phyloP scores from a whole-genome alignment of 2,888 invertebrate species.

The Spodoptera littoralis region DNA sequence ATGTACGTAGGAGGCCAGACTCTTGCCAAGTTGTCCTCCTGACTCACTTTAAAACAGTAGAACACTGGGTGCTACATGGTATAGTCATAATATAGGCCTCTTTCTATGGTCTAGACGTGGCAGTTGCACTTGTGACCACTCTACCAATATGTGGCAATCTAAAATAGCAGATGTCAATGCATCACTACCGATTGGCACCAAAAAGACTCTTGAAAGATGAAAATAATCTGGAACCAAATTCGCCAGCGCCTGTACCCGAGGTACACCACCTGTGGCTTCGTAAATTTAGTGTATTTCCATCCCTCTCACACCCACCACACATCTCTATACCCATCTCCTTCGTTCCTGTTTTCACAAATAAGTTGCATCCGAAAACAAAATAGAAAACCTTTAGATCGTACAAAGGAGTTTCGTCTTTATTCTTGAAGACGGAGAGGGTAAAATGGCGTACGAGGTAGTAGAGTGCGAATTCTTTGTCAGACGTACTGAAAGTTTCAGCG shows the following conservation, averaged over 20 bases:
- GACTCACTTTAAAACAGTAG: too few relatives aligned
- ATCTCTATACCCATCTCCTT: conserved; percentile 68
- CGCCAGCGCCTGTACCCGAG: conserved; percentile 78
- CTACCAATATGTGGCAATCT: too few relatives aligned
- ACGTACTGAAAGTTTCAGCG: conserved; percentile 79
- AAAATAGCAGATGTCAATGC: too few relatives aligned
- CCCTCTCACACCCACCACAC: conserved; percentile 64
- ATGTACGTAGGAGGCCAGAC: too few relatives aligned
- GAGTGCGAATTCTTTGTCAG: conserved; percentile 78
- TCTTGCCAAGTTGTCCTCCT: too few relatives aligned
- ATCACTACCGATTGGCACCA: neutral
- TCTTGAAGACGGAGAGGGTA: conserved; percentile 48
- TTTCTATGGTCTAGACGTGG: too few relatives aligned
- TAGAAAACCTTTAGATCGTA: conserved; percentile 76
- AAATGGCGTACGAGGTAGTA: conserved; percentile 51
- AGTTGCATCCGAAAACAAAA: conserved; percentile 88
- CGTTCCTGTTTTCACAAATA: conserved; percentile 87
- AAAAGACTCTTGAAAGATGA: conserved; percentile 2
- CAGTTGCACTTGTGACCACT: too few relatives aligned
- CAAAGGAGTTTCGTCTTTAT: conserved; percentile 63
- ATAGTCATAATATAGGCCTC: too few relatives aligned
- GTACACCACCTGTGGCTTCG: conserved; percentile 88
- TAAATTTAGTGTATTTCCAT: conserved; percentile 85
- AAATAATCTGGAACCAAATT: conserved; percentile 59
- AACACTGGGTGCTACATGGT: too few relatives aligned